Conservation (phyloP, 2,888 invertebrate genomes). For the Belgica antarctica region DNA sequence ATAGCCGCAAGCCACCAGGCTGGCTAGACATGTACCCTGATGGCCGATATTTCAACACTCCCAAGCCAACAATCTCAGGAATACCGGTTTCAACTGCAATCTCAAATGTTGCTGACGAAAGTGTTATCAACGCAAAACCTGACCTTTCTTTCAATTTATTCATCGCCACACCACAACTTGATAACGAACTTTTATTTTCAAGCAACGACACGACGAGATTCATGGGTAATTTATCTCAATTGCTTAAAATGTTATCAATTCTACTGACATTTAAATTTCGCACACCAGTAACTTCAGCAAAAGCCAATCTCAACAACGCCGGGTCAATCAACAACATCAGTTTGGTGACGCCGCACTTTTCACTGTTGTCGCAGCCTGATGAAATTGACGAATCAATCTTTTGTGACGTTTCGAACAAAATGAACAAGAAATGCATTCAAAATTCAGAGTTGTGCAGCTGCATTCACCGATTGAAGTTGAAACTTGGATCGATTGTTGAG, state of each 20-base stretch:
- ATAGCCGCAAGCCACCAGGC: conserved; percentile 1
- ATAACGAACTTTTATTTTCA: conserved; percentile 47
- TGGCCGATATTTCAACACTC: conserved; percentile 29
- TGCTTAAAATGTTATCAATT: conserved; percentile 42
- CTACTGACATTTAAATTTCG: too few relatives aligned
- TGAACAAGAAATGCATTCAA: conserved; percentile 45
- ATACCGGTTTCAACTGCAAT: conserved; percentile 46
- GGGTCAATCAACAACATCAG: conserved; percentile 70
- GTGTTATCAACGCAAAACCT: conserved; percentile 46
- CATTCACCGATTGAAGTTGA: conserved; percentile 49
- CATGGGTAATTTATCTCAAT: too few relatives aligned
- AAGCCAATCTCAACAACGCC: conserved; percentile 47
- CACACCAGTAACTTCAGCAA: conserved; percentile 46
- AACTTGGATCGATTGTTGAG: conserved; percentile 47
- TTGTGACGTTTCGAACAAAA: conserved; percentile 48
- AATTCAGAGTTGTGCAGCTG: conserved; percentile 47
- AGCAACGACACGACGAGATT: conserved; percentile 48
- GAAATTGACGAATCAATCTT: conserved; percentile 50
- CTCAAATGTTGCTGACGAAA: conserved; percentile 45
- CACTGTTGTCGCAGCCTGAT: conserved; percentile 67
- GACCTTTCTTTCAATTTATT: conserved; percentile 48
- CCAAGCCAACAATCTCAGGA: conserved; percentile 45
- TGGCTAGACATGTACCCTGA: conserved; percentile 6
- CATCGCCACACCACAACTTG: conserved; percentile 48
- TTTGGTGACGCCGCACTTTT: conserved; percentile 73